Percentiles rank a stretch among this genome's conserved stretches.
Conservation (phyloP, 2,113 vertebrate species). For the Morone saxatilis region DNA sequence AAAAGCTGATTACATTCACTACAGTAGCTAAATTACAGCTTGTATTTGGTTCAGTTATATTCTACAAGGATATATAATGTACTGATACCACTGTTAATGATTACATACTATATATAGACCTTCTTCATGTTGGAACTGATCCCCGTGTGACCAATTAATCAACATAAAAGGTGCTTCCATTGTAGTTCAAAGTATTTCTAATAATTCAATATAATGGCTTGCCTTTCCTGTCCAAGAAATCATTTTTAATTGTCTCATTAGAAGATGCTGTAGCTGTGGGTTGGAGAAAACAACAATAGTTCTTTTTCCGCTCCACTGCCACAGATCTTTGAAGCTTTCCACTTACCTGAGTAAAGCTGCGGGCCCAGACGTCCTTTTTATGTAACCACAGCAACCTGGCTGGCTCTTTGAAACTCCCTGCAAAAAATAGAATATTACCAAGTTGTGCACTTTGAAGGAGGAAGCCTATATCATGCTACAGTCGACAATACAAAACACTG, state of each 20-base stretch:
- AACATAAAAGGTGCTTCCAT: slow-evolving; percentile 64
- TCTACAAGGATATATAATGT: slow-evolving; percentile 42
- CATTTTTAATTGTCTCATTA: slow-evolving; percentile 83
- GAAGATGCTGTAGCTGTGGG: slow-evolving; percentile 55
- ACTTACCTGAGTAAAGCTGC: slow-evolving; percentile 72
- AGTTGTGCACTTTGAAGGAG: slow-evolving; percentile 70
- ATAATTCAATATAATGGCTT: slow-evolving; percentile 72
- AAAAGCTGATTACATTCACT: slow-evolving; percentile 36
- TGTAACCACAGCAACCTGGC: slow-evolving; percentile 76
- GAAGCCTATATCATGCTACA: slow-evolving; percentile 47
- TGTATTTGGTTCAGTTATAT: slow-evolving; percentile 41
- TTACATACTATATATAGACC: slow-evolving; percentile 68
- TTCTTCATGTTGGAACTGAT: slow-evolving; percentile 68
- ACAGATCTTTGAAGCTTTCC: slow-evolving; percentile 75
- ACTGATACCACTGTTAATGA: slow-evolving; percentile 58
- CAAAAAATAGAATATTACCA: slow-evolving; percentile 71
- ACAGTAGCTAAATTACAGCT: slow-evolving; percentile 24
- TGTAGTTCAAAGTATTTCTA: slow-evolving; percentile 76
- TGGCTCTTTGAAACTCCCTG: slow-evolving; percentile 75
- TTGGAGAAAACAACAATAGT: slow-evolving; percentile 74
- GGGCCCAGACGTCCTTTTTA: slow-evolving; percentile 64
- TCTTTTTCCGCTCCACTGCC: slow-evolving; percentile 56
- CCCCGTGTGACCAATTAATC: slow-evolving; percentile 82
- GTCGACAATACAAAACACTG: slow-evolving; percentile 59
- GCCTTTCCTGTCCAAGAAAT: slow-evolving; percentile 76